phyloP scores from a whole-genome alignment of 2,888 invertebrate species.

The Abrostola triplasia region DNA sequence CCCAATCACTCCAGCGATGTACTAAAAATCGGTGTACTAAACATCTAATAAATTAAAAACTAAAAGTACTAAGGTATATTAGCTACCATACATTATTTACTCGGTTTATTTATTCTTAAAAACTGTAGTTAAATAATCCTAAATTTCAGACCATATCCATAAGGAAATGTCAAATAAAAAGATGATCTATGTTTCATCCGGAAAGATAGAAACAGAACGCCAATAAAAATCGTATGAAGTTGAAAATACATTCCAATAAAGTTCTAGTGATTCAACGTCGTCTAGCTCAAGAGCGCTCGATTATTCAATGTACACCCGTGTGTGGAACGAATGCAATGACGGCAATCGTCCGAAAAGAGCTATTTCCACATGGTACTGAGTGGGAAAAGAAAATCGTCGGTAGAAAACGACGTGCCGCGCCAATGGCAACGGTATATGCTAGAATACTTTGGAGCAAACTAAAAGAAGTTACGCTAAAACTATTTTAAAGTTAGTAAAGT shows the following conservation, averaged over 20 bases:
- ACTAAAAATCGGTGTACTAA: no score
- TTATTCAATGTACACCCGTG: constrained; percentile 71
- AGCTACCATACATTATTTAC: no score
- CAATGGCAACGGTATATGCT: constrained; percentile 37
- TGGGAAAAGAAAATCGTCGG: constrained; percentile 70
- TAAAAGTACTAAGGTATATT: no score
- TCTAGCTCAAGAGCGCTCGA: constrained; percentile 63
- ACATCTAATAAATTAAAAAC: no score
- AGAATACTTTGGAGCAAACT: constrained; percentile 55
- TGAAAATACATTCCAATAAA: constrained; percentile 43
- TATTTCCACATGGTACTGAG: constrained; percentile 69
- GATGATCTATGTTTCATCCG: constrained; percentile 16
- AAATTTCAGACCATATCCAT: neutral
- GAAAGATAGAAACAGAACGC: constrained; percentile 19
- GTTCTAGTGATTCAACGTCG: constrained; percentile 36
- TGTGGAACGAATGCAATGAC: constrained; percentile 57
- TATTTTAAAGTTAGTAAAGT: constrained; percentile 48
- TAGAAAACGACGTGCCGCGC: constrained; percentile 52
- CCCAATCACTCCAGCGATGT: no score
- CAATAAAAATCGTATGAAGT: constrained; percentile 31
- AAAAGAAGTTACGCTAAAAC: constrained; percentile 58
- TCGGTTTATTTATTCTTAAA: neutral
- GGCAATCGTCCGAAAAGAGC: constrained; percentile 74
- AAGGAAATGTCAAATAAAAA: constrained; percentile 15
- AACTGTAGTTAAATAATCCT: neutral